Evolutionary conservation across 2,797 vertebrate genomes (phyloP).

Genomic region (Knipowitschia caucasica): DNA sequence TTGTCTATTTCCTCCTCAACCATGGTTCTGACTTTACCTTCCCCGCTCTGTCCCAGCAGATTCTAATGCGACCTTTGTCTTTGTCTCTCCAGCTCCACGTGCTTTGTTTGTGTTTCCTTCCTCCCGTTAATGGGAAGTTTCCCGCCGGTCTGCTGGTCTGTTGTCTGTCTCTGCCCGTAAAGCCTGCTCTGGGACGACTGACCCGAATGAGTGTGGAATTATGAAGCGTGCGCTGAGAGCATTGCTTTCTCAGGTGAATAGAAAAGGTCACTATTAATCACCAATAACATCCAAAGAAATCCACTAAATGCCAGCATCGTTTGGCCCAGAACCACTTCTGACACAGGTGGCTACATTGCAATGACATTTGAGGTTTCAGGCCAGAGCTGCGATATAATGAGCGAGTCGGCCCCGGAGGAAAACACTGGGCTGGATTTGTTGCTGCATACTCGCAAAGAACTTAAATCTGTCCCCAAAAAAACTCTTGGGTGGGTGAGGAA

Average conservation of each 20-base stretch:
- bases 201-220: slow-evolving; percentile 6
- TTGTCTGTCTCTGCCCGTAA: not conserved
- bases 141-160: not conserved
- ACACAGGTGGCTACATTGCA: slow-evolving; percentile 25
- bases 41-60: too few species aligned
- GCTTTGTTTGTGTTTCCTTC: too few species aligned
- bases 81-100: too few species aligned
- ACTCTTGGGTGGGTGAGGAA: not conserved
- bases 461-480: not conserved
- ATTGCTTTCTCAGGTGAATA: slow-evolving; percentile 25
- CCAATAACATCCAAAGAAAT: slow-evolving; percentile 42
- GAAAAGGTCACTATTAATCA: slow-evolving; percentile 59
- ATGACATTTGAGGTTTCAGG: slow-evolving; percentile 50
- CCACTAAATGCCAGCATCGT: slow-evolving; percentile 55
- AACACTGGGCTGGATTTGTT: slow-evolving; percentile 1
- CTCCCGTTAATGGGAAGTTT: not conserved
- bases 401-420: slow-evolving; percentile 19
- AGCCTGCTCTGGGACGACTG: slow-evolving; percentile 13
- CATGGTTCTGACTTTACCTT: too few species aligned
- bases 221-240: slow-evolving; percentile 17
- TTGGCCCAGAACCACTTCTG: slow-evolving; percentile 31
- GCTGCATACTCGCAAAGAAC: not conserved
- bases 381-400: slow-evolving; percentile 28
- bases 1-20: too few species aligned
- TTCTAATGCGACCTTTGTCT: too few species aligned